phyloP scores from a whole-genome alignment of 2,888 invertebrate genomes.

The Chrysolina haemoptera region DNA sequence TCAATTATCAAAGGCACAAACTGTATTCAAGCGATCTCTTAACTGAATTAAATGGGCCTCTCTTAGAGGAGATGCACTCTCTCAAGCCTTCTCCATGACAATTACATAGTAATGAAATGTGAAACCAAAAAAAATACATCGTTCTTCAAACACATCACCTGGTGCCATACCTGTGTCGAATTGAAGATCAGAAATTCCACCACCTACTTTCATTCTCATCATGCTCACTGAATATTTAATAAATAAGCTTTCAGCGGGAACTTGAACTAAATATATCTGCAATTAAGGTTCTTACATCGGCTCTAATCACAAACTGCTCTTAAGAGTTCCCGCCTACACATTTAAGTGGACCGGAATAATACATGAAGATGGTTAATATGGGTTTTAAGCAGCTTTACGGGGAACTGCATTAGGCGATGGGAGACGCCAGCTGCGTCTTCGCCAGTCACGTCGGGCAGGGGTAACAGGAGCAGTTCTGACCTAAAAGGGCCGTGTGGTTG shows the following conservation, averaged over 20 bases:
- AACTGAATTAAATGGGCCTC: too few species aligned
- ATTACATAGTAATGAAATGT: too few species aligned
- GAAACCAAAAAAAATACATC: too few species aligned
- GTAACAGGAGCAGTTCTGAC: conserved; percentile 26
- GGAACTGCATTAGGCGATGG: conserved; percentile 61
- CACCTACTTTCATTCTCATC: conserved; percentile 37
- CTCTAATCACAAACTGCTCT: conserved; percentile 65
- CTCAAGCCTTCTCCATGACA: too few species aligned
- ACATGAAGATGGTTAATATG: conserved; percentile 67
- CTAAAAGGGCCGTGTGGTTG: background rate
- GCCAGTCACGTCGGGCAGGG: conserved; percentile 23
- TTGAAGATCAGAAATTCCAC: background rate
- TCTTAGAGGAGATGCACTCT: too few species aligned
- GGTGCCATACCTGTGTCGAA: too few species aligned
- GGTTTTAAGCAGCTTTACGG: conserved; percentile 66
- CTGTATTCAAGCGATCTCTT: too few species aligned
- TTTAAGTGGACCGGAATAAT: conserved; percentile 67
- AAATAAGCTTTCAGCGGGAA: conserved; percentile 49
- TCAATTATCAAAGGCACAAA: too few species aligned
- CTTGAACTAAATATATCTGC: conserved; percentile 60
- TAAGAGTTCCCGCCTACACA: conserved; percentile 64
- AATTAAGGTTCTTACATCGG: conserved; percentile 64
- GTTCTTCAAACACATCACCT: too few species aligned
- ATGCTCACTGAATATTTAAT: conserved; percentile 43
- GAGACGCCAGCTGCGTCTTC: conserved; percentile 61